Conservation (phyloP, 2,888 invertebrate genomes). For the Siphlonurus alternatus region DNA sequence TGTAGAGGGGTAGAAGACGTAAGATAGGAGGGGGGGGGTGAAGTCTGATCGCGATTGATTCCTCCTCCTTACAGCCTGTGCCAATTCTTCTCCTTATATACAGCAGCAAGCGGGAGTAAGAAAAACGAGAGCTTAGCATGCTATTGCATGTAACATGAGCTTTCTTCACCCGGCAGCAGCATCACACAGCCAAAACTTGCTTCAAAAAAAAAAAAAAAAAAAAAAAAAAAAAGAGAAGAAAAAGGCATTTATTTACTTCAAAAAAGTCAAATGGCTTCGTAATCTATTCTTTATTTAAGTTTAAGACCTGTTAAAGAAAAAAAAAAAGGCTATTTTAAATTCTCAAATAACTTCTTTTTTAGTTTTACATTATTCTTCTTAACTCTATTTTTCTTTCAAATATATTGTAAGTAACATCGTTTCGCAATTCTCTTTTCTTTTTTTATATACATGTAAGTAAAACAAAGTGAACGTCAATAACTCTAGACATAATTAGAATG, state of each 20-base stretch:
- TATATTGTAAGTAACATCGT: not conserved
- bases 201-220: not conserved
- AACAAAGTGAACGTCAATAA: too few species aligned
- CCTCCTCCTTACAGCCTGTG: too few species aligned
- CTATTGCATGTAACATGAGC: constrained; percentile 1
- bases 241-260: constrained; percentile 1
- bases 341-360: not conserved
- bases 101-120: not conserved
- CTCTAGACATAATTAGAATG: too few species aligned
- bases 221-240: not conserved
- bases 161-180: not conserved
- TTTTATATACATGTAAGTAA: too few species aligned
- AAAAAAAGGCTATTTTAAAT: not conserved
- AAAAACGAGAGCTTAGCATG: constrained; percentile 1
- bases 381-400: not conserved
- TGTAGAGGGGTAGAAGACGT: not conserved
- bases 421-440: too few species aligned
- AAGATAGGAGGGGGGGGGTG: not conserved
- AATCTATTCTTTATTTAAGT: constrained; percentile 4
- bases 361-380: too few species aligned
- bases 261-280: constrained; percentile 2
- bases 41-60: not conserved
- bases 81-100: not conserved
- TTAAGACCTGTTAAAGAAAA: not conserved
- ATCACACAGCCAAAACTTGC: not conserved